A percentile compares a stretch with the other conserved stretches of the same genome.
These are phyloP conservation scores for Harpagoxenus sublaevis DNA, from an alignment of 2,888 invertebrate genomes.

Conservation along the genomic window DNA sequence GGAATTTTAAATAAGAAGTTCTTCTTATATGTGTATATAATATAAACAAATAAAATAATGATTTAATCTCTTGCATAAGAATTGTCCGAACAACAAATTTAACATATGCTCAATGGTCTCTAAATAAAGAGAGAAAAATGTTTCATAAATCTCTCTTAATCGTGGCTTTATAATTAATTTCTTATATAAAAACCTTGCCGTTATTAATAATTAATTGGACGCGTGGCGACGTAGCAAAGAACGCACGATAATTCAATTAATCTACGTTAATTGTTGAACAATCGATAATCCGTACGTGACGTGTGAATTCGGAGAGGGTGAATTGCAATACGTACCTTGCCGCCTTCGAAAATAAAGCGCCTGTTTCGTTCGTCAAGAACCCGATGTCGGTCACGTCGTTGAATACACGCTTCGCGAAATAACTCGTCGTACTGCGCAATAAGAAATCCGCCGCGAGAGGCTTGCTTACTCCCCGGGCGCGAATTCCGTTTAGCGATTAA, in stretches of 20 bases:
- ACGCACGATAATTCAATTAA: not conserved
- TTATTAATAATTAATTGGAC: not conserved
- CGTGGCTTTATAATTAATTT: not conserved
- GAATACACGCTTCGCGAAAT: not conserved
- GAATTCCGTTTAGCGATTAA: conserved; percentile 54
- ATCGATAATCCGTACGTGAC: not conserved
- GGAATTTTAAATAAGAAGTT: not conserved
- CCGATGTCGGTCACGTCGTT: not conserved
- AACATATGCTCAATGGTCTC: not conserved
- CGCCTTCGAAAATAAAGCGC: not conserved
- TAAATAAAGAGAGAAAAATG: not conserved
- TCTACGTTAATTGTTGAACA: not conserved
- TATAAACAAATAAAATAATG: not conserved
- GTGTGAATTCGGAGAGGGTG: too few species aligned
- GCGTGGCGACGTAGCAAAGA: not conserved
- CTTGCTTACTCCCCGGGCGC: not conserved
- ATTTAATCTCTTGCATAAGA: not conserved
- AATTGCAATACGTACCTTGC: not conserved
- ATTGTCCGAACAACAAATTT: not conserved
- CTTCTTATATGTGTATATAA: not conserved
- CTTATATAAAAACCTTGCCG: not conserved
- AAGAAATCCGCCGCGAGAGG: not conserved
- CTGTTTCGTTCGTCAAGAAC: conserved; percentile 4
- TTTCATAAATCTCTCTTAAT: not conserved
- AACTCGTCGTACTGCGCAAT: conserved; percentile 31